Conservation (phyloP, 2,113 vertebrate species). For the Tachycineta bicolor region DNA sequence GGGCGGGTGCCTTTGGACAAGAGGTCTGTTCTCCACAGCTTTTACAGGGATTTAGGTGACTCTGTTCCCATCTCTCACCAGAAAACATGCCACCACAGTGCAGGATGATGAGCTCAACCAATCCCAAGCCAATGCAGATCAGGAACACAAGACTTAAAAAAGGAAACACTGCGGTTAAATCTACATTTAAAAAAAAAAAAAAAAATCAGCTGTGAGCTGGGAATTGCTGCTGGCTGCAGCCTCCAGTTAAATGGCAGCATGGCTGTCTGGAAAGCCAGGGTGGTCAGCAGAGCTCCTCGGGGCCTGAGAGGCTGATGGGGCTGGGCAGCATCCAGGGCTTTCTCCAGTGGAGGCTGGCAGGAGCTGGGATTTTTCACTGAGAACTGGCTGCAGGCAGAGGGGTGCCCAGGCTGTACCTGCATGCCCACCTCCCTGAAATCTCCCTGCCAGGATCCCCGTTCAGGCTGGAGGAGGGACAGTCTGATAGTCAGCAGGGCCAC, state of each 20-base stretch:
- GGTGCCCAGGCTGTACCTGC: neutral
- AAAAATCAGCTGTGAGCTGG: neutral
- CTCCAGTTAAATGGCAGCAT: neutral
- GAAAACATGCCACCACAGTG: neutral
- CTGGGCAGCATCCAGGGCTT: neutral
- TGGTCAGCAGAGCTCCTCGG: neutral
- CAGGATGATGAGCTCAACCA: neutral
- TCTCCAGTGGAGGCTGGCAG: neutral
- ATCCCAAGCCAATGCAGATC: neutral
- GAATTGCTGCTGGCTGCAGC: neutral
- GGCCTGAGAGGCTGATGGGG: neutral
- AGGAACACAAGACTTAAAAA: neutral
- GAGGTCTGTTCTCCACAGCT: neutral
- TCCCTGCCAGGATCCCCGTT: neutral
- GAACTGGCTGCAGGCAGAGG: neutral
- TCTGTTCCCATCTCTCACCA: neutral
- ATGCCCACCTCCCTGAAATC: neutral
- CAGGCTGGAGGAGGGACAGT: neutral
- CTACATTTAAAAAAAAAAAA: neutral
- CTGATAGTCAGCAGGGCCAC: neutral
- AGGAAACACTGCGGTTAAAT: neutral
- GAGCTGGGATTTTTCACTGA: conserved; percentile 12
- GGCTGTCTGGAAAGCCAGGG: neutral
- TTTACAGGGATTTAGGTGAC: neutral
- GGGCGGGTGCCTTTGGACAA: neutral